Percentiles rank a stretch among this genome's conserved stretches.
Evolutionary conservation across 2,888 invertebrate species (phyloP).

Genomic region (Leistus spinibarbis): DNA sequence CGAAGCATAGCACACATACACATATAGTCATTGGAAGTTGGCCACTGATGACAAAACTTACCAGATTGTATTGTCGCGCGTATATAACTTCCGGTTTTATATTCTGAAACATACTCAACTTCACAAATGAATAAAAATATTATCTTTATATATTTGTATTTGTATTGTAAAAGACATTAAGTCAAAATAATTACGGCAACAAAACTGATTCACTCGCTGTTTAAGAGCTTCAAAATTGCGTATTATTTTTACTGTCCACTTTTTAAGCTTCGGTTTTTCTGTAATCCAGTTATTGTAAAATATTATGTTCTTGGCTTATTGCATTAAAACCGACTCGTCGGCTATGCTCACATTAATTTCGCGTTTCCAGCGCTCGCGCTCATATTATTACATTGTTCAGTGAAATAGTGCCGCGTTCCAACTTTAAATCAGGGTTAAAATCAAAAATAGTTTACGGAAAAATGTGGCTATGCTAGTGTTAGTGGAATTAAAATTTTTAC

Average conservation of each 20-base stretch:
- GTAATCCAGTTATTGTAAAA: constrained; percentile 3
- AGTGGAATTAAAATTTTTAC: neutral
- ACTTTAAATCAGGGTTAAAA: neutral
- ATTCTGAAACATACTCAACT: neutral
- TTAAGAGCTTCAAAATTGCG: constrained; percentile 22
- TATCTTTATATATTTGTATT: neutral
- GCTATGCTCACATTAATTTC: neutral
- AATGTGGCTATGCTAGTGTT: neutral
- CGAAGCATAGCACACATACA: constrained; percentile 16
- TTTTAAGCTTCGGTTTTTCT: constrained; percentile 1
- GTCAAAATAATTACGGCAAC: constrained; percentile 7
- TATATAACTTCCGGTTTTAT: constrained; percentile 2
- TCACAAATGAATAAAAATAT: constrained; percentile 25
- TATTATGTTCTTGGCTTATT: constrained; percentile 6
- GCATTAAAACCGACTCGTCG: neutral
- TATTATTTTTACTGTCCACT: constrained; percentile 10
- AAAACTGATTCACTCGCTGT: constrained; percentile 20
- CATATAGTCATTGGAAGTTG: neutral
- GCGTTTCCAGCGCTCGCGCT: neutral
- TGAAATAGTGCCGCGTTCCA: neutral
- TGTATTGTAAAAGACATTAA: constrained; percentile 16
- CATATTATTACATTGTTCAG: neutral
- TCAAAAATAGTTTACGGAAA: neutral
- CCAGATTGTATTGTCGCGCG: constrained; percentile 1
- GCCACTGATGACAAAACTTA: constrained; percentile 5